Evolutionary conservation across 2,888 invertebrate species (phyloP), one percentile per base, ranked within the genome.

Genomic region (Netelia fuscicornis): DNA sequence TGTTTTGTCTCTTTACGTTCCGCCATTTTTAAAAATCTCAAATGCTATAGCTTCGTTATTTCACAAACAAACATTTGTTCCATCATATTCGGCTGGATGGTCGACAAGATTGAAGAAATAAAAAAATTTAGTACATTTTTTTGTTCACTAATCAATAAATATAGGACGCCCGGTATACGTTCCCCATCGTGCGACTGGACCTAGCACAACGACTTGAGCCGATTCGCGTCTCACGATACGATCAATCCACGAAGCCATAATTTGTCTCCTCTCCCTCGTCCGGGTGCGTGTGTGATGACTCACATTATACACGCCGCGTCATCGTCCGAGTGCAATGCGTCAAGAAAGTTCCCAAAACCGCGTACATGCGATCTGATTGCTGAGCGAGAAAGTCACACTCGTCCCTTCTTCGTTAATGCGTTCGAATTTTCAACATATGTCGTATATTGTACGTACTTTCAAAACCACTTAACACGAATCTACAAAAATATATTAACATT

Each of bases 201-300:
- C 85, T 87, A 87, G 84, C 84, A 67, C 86, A 88, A 87, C 87
- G 76, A 87, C 83, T 74, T 87, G 86, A 87, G 74, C 76, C 86
- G 83, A 87, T 88, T 87, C 56, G 76, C 42, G n/a, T 81, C 76
- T 62, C n/a, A 67, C 58, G 52, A 76, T 65, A 68, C 30, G 64
- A 71, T 70, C 44, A 81, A 79, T 70, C 56, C 44, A 67, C 54
- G 60, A 81, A 81, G 77, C 62, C 62, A 44, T 81, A 68, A 60
- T 74, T 68, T 54, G 56, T 48, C 64, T 48, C 8, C 70, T 48
- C 11, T 72, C 30, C n/a, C 30, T 13, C 71, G 68, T 30, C 52
- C 60, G 42, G 17, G 48, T 23, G 6, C 6, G 10, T 20, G 6
- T 54, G 30, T 72, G 42, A 30, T 44, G 42, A 77, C 62, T 72